Evolutionary conservation across 2,888 invertebrate genomes (phyloP), one percentile per base, ranked within the genome.

Genomic region (Brenthis daphne): DNA sequence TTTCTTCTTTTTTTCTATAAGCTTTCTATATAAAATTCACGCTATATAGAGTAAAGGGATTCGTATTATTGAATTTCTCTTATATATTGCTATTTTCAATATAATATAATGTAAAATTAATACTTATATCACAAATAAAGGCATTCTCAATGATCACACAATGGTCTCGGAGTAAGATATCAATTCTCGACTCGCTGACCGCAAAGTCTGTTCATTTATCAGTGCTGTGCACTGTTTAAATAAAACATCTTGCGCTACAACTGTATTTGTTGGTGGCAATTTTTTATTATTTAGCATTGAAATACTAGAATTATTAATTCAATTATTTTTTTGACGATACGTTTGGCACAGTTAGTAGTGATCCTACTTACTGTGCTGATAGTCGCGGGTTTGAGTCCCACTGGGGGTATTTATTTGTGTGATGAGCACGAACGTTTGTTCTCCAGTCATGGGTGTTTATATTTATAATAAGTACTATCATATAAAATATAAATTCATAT

Each of bases 111-210:
- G 2, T n/a, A 11, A 16, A n/a, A 14, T 16, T 16, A 16, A 16
- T 53, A 53, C 51, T 63, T 29, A 51, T 55, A 56, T 29, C 50
- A 24, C 37, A 56, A 63, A 57, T 33, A 51, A 53, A 6, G 11
- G n/a, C 24, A 68, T 57, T 57, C 53, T 24, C 61, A 60, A 29
- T 61, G 60, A 65, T 65, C 55, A 50, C 60, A 43, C 37, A 43
- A 20, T 29, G 63, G 55, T 43, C 56, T 67, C 67, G 79, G 80
- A 87, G 82, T 86, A 84, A 88, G 88, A 88, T 88, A 89, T 89
- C 88, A 89, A 87, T 89, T 87, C 86, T 83, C 86, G 83, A 80
- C 77, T 79, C 82, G 77, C 77, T 82, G 85, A 81, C 79, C 83
- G 81, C 79, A 77, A 76, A 75, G 74, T 78, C 80, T 79, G 82